These are phyloP conservation scores for Eudemis profundana DNA, from an alignment of 2,888 invertebrate species.

Conservation along the genomic window DNA sequence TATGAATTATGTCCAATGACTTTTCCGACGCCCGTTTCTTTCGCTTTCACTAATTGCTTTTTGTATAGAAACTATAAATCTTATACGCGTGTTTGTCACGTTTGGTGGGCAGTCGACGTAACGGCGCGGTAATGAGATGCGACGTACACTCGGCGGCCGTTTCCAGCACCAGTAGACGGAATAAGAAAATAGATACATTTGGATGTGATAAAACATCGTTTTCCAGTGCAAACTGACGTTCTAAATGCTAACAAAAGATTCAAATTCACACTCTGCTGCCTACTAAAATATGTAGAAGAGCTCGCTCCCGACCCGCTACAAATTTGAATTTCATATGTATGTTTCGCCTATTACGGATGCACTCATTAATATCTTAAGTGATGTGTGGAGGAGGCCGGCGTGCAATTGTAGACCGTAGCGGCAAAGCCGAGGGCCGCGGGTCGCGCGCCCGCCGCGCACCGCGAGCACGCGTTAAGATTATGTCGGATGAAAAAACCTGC, in stretches of 20 bases:
- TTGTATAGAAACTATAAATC: slow-evolving; percentile 78
- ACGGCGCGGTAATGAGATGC: slow-evolving; percentile 14
- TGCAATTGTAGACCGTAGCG: slow-evolving; percentile 65
- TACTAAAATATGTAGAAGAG: slow-evolving; percentile 84
- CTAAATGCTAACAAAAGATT: slow-evolving; percentile 84
- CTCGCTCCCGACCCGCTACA: slow-evolving; percentile 80
- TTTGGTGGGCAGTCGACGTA: slow-evolving; percentile 12
- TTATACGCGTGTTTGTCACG: slow-evolving; percentile 50
- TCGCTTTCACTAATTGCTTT: slow-evolving; percentile 82
- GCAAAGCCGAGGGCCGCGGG: slow-evolving; percentile 51
- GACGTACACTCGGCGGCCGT: background rate
- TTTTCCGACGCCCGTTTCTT: slow-evolving; percentile 81
- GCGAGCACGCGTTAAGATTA: slow-evolving; percentile 77
- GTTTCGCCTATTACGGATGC: slow-evolving; percentile 85
- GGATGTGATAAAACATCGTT: slow-evolving; percentile 68
- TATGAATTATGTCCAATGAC: slow-evolving; percentile 85
- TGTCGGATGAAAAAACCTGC: slow-evolving; percentile 81
- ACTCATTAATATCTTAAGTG: slow-evolving; percentile 85
- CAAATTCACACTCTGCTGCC: slow-evolving; percentile 84
- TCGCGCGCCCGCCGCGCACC: slow-evolving; percentile 52
- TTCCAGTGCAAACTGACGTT: slow-evolving; percentile 70
- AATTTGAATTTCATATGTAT: slow-evolving; percentile 86
- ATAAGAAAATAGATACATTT: slow-evolving; percentile 51
- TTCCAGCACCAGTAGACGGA: slow-evolving; percentile 14
- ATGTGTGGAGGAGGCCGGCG: slow-evolving; percentile 69